Percentiles rank a stretch among this genome's conserved stretches.
Conservation (phyloP, 2,888 invertebrate species). For the Carterocephalus palaemon region DNA sequence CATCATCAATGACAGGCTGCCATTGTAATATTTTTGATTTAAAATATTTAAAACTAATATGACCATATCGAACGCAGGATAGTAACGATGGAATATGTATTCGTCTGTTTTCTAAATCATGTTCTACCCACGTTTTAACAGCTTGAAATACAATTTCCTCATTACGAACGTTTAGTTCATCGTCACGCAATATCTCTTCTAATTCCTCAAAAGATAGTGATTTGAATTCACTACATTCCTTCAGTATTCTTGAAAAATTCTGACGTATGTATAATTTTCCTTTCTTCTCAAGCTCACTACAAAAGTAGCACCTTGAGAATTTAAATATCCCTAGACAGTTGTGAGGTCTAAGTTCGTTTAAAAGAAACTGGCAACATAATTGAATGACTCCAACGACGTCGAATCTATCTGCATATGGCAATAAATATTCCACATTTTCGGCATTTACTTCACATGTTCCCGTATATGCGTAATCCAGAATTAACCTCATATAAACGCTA, state of each 20-base stretch:
- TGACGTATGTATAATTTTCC: slow-evolving; percentile 79
- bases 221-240: slow-evolving; percentile 82
- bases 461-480: slow-evolving; percentile 88
- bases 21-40: slow-evolving; percentile 76
- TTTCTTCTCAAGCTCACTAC: slow-evolving; percentile 81
- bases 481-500: slow-evolving; percentile 79
- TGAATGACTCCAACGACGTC: slow-evolving; percentile 85
- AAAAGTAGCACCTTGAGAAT: slow-evolving; percentile 85
- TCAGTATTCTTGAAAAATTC: slow-evolving; percentile 80
- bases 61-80: slow-evolving; percentile 82
- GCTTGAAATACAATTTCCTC: slow-evolving; percentile 88
- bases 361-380: slow-evolving; percentile 82
- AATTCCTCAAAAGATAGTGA: slow-evolving; percentile 80
- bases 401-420: slow-evolving; percentile 85
- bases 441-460: slow-evolving; percentile 81
- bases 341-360: slow-evolving; percentile 80
- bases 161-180: slow-evolving; percentile 84
- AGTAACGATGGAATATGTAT: slow-evolving; percentile 79
- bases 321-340: slow-evolving; percentile 86
- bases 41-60: slow-evolving; percentile 80
- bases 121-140: slow-evolving; percentile 84
- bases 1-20: slow-evolving; percentile 73
- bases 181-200: slow-evolving; percentile 81
- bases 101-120: slow-evolving; percentile 75
- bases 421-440: slow-evolving; percentile 83